Percentiles rank a stretch among this genome's conserved stretches.
These are phyloP conservation scores for Budorcas taxicolor DNA, from an alignment of 2,113 vertebrate species.

Conservation along the genomic window DNA sequence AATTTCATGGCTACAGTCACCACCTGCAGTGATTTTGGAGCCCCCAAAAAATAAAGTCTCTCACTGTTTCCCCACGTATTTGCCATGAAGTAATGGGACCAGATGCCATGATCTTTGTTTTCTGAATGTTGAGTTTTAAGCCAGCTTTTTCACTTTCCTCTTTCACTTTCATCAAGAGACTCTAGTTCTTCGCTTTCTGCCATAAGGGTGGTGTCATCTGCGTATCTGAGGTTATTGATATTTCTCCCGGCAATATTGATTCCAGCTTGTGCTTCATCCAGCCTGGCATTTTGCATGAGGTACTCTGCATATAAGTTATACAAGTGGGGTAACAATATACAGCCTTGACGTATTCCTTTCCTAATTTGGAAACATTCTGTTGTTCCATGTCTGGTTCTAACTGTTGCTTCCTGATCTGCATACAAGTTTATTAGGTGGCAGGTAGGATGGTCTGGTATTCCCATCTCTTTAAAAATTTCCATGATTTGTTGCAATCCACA, in stretches of 20 bases:
- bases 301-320: neutral
- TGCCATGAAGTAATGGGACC: neutral
- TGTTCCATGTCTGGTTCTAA: neutral
- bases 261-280: neutral
- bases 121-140: neutral
- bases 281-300: neutral
- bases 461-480: neutral
- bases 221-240: neutral
- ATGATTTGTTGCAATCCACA: neutral
- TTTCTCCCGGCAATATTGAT: neutral
- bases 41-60: fast-evolving
- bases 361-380: neutral
- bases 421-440: neutral
- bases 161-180: neutral
- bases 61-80: neutral
- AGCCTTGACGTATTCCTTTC: neutral
- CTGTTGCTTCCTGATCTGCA: neutral
- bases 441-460: neutral
- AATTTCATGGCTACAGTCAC: neutral
- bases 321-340: neutral
- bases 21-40: neutral
- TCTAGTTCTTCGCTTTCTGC: neutral
- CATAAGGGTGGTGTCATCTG: neutral
- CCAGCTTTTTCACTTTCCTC: neutral
- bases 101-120: neutral